Evolutionary conservation across 2,888 invertebrate genomes (phyloP), one percentile per base, ranked within the genome.

Genomic region (Neoaliturus tenellus): DNA sequence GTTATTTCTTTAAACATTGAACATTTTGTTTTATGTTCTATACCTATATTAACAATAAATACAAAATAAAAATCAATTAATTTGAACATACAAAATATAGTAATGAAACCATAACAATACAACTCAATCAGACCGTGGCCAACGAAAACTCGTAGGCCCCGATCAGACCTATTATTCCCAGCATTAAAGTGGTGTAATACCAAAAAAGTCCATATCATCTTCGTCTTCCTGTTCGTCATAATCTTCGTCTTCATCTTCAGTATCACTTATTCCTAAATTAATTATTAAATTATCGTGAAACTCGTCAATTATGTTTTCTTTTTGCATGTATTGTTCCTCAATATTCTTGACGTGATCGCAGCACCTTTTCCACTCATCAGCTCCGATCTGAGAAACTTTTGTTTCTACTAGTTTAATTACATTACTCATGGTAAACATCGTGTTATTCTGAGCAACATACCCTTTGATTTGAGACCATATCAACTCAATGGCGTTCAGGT

Each of bases 401-500:
- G 31, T 62, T 62, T 62, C 31, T 14, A 62, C 62, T 62, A 10
- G 20, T 25, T 23, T 8, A n/a, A 62, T 62, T 20, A 62, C 17
- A 62, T 23, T 62, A 23, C 20, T 62, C 62, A 62, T 62, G 62
- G 6, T 62, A 23, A 62, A 62, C 62, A 20, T n/a, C 8, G 62
- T 62, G 62, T 62, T 62, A 23, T 17, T n/a, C 14, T 31, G 20
- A 12, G 31, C 62, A 62, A 62, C 62, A 62, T 62, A 62, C 20
- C 10, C 44, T 17, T 44, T 44, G 44, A 44, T 44, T 12, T 44
- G 44, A 44, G 44, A 44, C 69, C 69, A 69, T n/a, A 69, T 69
- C n/a, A 69, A 23, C 69, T 69, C 69, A 20, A 73, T 73, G 33
- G 39, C 23, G 39, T 73, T 73, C 20, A 73, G 20, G 41, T 73